These are phyloP conservation scores for Drepana arcuata DNA, from an alignment of 1,140 invertebrate species.

Conservation along the genomic window DNA sequence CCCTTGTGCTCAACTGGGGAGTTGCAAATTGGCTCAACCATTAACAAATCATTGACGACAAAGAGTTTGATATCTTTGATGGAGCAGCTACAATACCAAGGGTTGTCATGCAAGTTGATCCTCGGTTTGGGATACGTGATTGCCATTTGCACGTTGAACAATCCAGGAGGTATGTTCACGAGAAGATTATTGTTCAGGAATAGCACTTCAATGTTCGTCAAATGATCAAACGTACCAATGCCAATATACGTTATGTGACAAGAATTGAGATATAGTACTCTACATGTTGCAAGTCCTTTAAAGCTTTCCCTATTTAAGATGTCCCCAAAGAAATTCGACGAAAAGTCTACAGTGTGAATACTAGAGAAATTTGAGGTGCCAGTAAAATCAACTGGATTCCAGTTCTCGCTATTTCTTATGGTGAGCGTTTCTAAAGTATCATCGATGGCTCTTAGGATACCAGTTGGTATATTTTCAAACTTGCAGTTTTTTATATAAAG, in stretches of 20 bases:
- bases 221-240: conserved; percentile 41
- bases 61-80: conserved; percentile 27
- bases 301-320: conserved; percentile 34
- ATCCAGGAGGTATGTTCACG: conserved; percentile 24
- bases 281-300: conserved; percentile 27
- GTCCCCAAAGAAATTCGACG: conserved; percentile 34
- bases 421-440: conserved; percentile 34
- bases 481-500: conserved; percentile 30
- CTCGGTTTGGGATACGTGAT: conserved; percentile 15
- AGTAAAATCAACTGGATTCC: conserved; percentile 41
- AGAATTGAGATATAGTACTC: conserved; percentile 37
- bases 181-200: conserved; percentile 49
- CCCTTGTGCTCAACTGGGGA: conserved; percentile 24
- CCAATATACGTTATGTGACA: conserved; percentile 40
- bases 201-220: conserved; percentile 36
- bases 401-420: conserved; percentile 27
- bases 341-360: conserved; percentile 39
- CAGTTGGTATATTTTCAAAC: conserved; percentile 21
- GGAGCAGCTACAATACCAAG: conserved; percentile 44
- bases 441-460: conserved; percentile 28
- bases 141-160: conserved; percentile 33
- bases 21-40: conserved; percentile 35
- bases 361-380: conserved; percentile 21
- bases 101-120: conserved; percentile 44
- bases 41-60: conserved; percentile 17